Percentiles rank a stretch among this genome's conserved stretches.
Conservation (phyloP, 1,140 invertebrate species). For the Myzus persicae region DNA sequence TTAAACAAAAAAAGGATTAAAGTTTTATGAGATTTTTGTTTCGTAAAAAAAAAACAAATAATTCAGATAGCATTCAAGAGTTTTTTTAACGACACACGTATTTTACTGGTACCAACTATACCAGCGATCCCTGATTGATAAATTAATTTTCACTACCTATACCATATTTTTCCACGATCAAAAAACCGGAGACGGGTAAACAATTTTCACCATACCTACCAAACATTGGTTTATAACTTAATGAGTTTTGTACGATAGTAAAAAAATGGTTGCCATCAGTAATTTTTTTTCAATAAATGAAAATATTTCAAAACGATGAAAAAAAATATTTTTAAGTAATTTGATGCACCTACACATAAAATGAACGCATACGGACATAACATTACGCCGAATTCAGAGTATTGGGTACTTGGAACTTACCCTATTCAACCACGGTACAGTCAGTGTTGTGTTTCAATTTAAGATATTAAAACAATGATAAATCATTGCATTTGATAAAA, state of each 20-base stretch:
- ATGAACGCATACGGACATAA: no score
- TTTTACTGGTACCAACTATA: not conserved
- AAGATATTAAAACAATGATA: not conserved
- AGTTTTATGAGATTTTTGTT: slow-evolving; percentile 18
- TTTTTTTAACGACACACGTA: not conserved
- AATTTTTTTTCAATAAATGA: not conserved
- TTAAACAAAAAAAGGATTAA: slow-evolving; percentile 5
- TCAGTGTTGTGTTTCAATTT: not conserved
- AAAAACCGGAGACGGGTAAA: no score
- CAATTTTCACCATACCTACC: no score
- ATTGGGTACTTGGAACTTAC: not conserved
- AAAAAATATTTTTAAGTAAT: not conserved
- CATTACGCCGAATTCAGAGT: no score
- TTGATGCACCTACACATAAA: not conserved
- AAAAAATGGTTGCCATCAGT: not conserved
- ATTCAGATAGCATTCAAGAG: not conserved
- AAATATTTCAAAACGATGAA: not conserved
- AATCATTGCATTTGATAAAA: not conserved
- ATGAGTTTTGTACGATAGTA: not conserved
- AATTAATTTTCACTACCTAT: not conserved
- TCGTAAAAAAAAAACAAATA: not conserved
- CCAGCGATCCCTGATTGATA: not conserved
- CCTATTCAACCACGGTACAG: not conserved
- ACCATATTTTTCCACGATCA: no score
- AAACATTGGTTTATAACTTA: not conserved